These are phyloP conservation scores for Hemithea aestivaria DNA, from an alignment of 2,888 invertebrate species.

Conservation along the genomic window DNA sequence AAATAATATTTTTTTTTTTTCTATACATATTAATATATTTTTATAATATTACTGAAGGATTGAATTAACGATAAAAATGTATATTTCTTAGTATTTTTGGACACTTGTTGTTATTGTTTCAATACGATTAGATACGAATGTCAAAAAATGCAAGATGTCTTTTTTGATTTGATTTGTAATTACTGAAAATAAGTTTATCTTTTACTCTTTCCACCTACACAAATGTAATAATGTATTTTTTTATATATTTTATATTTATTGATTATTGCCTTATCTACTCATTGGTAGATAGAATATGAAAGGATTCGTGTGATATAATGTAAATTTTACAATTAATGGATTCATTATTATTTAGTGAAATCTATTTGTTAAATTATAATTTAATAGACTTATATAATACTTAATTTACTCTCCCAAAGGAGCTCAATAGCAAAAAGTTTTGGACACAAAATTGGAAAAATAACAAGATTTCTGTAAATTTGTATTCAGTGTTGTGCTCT, in stretches of 20 bases:
- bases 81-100: no score
- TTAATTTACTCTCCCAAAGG: slow-evolving; percentile 55
- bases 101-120: no score
- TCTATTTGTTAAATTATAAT: slow-evolving; percentile 53
- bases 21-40: slow-evolving; percentile 1
- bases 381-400: slow-evolving; percentile 30
- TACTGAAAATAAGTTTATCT: no score
- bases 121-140: no score
- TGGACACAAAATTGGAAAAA: no score
- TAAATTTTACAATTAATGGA: slow-evolving; percentile 56
- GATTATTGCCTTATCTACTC: slow-evolving; percentile 45
- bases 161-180: no score
- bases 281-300: slow-evolving; percentile 39
- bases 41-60: no score
- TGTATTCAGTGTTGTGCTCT: slow-evolving; percentile 43
- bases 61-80: no score
- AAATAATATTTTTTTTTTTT: slow-evolving; percentile 13
- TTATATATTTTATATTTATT: slow-evolving; percentile 47
- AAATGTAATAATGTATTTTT: slow-evolving; percentile 19
- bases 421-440: slow-evolving; percentile 39
- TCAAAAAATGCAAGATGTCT: neutral
- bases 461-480: no score
- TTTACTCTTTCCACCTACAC: no score
- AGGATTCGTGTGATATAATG: slow-evolving; percentile 71
- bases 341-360: slow-evolving; percentile 44